A percentile compares a stretch with the other conserved stretches of the same genome.
Evolutionary conservation across 2,888 invertebrate genomes (phyloP).

Genomic region (Lysandra bellargus): DNA sequence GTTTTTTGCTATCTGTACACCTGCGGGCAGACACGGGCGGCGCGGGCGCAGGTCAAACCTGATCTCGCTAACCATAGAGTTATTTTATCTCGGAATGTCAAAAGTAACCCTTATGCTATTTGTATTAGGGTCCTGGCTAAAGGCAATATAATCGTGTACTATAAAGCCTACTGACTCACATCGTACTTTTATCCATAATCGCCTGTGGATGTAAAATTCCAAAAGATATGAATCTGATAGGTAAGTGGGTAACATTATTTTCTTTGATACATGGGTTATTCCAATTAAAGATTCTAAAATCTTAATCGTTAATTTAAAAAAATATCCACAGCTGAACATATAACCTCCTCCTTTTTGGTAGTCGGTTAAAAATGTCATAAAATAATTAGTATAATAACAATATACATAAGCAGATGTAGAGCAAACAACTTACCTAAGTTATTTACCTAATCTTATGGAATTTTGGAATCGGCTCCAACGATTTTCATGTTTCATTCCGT

Average conservation of each 20-base stretch:
- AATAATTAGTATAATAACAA: no score
- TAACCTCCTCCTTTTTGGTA: no score
- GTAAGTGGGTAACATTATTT: background rate
- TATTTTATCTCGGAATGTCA: background rate
- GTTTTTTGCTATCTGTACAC: constrained; percentile 2
- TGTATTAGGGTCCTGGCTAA: background rate
- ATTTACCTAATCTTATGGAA: no score
- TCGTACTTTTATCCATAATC: background rate
- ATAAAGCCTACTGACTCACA: constrained; percentile 6
- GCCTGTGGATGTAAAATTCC: background rate
- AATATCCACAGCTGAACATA: no score
- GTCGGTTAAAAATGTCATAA: no score
- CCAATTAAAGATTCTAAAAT: background rate
- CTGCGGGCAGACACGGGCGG: background rate
- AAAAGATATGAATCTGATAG: background rate
- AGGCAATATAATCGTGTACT: background rate
- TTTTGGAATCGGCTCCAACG: no score
- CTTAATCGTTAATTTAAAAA: no score
- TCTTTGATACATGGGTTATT: background rate
- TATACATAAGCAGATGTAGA: no score
- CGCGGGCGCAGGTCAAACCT: constrained; percentile 16
- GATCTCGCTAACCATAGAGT: background rate
- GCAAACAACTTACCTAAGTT: no score
- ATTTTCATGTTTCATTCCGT: no score
- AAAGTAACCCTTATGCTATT: background rate